Evolutionary conservation across 2,888 invertebrate genomes (phyloP).

Genomic region (Cheilosia soror): DNA sequence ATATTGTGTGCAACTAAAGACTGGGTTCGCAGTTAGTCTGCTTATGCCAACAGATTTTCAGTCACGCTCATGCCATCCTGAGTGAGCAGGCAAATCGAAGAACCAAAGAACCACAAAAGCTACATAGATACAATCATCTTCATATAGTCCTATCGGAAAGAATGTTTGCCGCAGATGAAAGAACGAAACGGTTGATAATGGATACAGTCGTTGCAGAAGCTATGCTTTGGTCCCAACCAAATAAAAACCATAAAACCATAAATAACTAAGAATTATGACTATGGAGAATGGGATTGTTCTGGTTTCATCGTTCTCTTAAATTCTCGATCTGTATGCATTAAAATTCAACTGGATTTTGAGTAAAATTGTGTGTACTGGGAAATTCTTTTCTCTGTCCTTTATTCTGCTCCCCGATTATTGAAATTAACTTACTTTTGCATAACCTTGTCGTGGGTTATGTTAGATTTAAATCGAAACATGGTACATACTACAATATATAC

Average conservation of each 20-base stretch:
- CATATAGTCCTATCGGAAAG: constrained; percentile 27
- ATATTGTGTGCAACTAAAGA: constrained; percentile 20
- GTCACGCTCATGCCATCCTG: background rate
- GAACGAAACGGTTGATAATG: constrained; percentile 39
- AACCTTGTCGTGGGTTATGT: too few species aligned
- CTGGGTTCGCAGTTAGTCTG: background rate
- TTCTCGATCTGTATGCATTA: constrained; percentile 20
- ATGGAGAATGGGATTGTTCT: constrained; percentile 13
- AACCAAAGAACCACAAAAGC: constrained; percentile 42
- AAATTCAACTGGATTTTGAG: background rate
- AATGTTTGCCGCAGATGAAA: constrained; percentile 35
- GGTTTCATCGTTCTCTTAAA: constrained; percentile 28
- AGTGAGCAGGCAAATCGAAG: constrained; percentile 26
- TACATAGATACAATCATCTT: constrained; percentile 36
- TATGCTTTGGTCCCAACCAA: constrained; percentile 23
- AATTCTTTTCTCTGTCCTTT: constrained; percentile 13
- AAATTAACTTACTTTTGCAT: background rate
- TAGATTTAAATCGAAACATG: too few species aligned
- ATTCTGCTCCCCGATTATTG: constrained; percentile 4
- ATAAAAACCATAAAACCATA: too few species aligned
- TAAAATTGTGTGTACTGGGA: constrained; percentile 24
- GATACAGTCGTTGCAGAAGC: background rate
- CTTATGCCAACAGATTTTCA: constrained; percentile 9
- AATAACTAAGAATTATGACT: constrained; percentile 62
- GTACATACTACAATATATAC: too few species aligned